Percentiles rank a stretch among this genome's conserved stretches.
phyloP scores from a whole-genome alignment of 2,888 invertebrate species.

The Bhutanitis thaidina region DNA sequence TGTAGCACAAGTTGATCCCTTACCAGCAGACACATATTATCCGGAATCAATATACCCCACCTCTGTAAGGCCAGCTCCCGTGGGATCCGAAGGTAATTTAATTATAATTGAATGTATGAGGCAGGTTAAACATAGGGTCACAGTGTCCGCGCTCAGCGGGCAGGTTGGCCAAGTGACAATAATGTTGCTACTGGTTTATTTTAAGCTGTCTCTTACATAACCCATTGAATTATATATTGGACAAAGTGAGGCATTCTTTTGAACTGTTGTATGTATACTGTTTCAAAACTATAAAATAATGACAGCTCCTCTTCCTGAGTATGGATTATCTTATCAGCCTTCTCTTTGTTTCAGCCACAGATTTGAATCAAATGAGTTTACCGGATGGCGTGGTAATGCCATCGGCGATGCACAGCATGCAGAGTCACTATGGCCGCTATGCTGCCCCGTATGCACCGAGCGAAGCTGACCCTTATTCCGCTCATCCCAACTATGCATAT shows the following conservation, averaged over 20 bases:
- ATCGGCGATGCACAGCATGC: conserved; percentile 37
- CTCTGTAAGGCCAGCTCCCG: conserved; percentile 83
- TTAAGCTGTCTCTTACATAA: too few relatives aligned
- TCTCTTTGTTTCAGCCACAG: conserved; percentile 54
- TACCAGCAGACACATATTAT: conserved; percentile 55
- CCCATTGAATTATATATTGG: too few relatives aligned
- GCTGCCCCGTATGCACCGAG: conserved; percentile 39
- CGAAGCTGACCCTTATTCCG: conserved; percentile 45
- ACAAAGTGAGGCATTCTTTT: too few relatives aligned
- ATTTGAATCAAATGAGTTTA: conserved; percentile 53
- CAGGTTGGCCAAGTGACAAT: too few relatives aligned
- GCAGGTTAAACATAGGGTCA: too few relatives aligned
- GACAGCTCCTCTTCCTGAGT: too few relatives aligned
- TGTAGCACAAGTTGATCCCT: conserved; percentile 49
- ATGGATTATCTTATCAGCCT: too few relatives aligned
- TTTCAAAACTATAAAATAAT: too few relatives aligned
- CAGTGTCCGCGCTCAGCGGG: too few relatives aligned
- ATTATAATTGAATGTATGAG: too few relatives aligned
- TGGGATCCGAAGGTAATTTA: conserved; percentile 83
- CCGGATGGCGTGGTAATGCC: conserved; percentile 61
- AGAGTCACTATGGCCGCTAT: conserved; percentile 52
- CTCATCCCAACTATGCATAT: conserved; percentile 44
- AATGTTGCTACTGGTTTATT: too few relatives aligned
- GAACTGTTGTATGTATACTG: too few relatives aligned
- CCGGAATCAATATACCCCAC: conserved; percentile 79